Percentiles rank a stretch among this genome's conserved stretches.
Conservation (phyloP, 2,797 vertebrate genomes). For the Silurus lanzhouensis region DNA sequence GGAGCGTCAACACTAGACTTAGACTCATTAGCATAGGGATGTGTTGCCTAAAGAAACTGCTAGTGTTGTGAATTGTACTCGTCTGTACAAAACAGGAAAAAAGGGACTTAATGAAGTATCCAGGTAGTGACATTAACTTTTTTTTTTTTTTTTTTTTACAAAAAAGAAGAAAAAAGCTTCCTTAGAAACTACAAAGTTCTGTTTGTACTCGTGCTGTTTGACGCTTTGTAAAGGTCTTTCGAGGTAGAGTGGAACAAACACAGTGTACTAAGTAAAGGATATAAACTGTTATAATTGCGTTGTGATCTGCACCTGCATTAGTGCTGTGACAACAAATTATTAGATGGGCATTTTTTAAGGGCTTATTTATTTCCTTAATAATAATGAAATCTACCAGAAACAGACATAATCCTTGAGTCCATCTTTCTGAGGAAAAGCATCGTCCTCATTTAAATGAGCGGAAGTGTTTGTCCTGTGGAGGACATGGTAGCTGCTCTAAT, state of each 20-base stretch:
- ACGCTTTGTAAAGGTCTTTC: conserved; percentile 15
- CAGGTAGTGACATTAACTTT: conserved; percentile 52
- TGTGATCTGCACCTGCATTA: not conserved
- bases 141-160: conserved; percentile 26
- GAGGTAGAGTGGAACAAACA: not conserved
- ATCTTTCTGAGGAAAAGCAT: conserved; percentile 21
- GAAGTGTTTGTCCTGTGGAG: conserved; percentile 54
- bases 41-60: conserved; percentile 68
- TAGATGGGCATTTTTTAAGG: not conserved
- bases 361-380: conserved; percentile 2
- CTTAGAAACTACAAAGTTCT: conserved; percentile 35
- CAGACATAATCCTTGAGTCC: conserved; percentile 20
- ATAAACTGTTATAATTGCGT: conserved; percentile 2
- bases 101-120: conserved; percentile 51
- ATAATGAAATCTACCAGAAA: conserved; percentile 1
- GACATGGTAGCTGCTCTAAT: conserved; percentile 54
- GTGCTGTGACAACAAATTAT: conserved; percentile 16
- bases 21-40: conserved; percentile 70
- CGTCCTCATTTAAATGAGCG: conserved; percentile 51
- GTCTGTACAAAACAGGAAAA: conserved; percentile 46
- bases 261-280: not conserved
- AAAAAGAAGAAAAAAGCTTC: conserved; percentile 24
- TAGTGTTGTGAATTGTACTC: conserved; percentile 52
- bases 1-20: conserved; percentile 72
- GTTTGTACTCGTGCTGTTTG: conserved; percentile 18